Percentiles rank a stretch among this genome's conserved stretches.
These are phyloP conservation scores for Archips crataeganus DNA, from an alignment of 2,888 invertebrate species.

Conservation along the genomic window DNA sequence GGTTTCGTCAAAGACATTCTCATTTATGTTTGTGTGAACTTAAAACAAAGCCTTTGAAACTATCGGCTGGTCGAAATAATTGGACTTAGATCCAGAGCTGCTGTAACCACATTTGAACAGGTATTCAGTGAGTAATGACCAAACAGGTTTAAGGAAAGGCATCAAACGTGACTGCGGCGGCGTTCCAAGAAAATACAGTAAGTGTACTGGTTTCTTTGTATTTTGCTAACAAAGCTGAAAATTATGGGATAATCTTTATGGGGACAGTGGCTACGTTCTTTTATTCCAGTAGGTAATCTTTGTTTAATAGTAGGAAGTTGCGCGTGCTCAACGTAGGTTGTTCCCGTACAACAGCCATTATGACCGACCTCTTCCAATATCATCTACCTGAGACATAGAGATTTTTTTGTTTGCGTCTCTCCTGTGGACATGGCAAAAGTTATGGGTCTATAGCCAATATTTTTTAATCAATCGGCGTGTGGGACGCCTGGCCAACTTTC, in stretches of 20 bases:
- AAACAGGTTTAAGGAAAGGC: conserved; percentile 31
- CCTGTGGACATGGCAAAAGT: too few species aligned
- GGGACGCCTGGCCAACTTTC: too few species aligned
- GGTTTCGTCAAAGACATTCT: too few species aligned
- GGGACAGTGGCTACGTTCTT: not conserved
- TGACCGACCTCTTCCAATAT: too few species aligned
- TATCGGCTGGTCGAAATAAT: not conserved
- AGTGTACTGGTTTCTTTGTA: not conserved
- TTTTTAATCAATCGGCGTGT: too few species aligned
- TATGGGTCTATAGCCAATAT: too few species aligned
- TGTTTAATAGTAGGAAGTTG: not conserved
- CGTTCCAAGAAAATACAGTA: conserved; percentile 20
- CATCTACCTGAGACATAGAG: too few species aligned
- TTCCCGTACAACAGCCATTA: too few species aligned
- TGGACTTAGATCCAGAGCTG: not conserved
- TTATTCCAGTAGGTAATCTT: not conserved
- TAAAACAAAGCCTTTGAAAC: not conserved
- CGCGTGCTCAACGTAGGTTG: not conserved
- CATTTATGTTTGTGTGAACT: too few species aligned
- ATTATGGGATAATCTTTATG: not conserved
- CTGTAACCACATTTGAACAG: conserved; percentile 24
- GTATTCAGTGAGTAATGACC: conserved; percentile 32
- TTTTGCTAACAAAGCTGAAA: not conserved
- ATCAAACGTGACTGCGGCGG: conserved; percentile 8
- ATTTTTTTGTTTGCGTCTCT: too few species aligned